A percentile compares a stretch with the other conserved stretches of the same genome.
phyloP scores from a whole-genome alignment of 2,888 invertebrate species.

The Anticlea derivata region DNA sequence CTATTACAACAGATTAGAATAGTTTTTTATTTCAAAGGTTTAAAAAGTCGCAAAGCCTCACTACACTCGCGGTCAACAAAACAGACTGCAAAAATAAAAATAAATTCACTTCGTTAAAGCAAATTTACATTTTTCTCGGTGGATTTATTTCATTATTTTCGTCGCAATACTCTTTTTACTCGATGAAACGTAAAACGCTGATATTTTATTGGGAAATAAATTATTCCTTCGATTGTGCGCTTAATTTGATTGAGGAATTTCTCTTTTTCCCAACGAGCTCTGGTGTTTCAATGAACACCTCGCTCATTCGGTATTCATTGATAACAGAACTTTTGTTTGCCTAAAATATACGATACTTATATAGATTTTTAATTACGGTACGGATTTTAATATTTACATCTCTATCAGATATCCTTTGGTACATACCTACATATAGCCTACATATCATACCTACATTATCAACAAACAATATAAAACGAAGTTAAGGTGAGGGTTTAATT shows the following conservation, averaged over 20 bases:
- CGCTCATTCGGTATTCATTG: slow-evolving; percentile 19
- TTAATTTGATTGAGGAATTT: slow-evolving; percentile 51
- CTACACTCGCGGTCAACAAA: slow-evolving; percentile 52
- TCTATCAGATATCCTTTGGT: no score
- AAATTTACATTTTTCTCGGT: slow-evolving; percentile 72
- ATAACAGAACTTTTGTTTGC: not conserved
- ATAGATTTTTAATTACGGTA: not conserved
- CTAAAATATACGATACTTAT: not conserved
- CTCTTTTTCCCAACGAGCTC: slow-evolving; percentile 37
- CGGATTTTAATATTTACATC: no score
- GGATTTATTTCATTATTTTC: slow-evolving; percentile 61
- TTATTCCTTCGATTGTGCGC: slow-evolving; percentile 45
- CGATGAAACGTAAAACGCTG: slow-evolving; percentile 42
- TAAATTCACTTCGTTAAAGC: slow-evolving; percentile 71
- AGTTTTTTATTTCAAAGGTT: slow-evolving; percentile 25
- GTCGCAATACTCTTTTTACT: slow-evolving; percentile 48
- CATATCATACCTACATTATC: no score
- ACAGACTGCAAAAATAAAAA: slow-evolving; percentile 54
- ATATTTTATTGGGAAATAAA: slow-evolving; percentile 52
- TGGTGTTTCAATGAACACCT: slow-evolving; percentile 35
- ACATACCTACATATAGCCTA: no score
- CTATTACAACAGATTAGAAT: slow-evolving; percentile 28
- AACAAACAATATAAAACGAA: no score
- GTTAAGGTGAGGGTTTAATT: no score
- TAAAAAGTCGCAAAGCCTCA: slow-evolving; percentile 41